Percentiles rank a stretch among this genome's conserved stretches.
phyloP scores from a whole-genome alignment of 2,888 invertebrate species.

The Siphlonurus alternatus region DNA sequence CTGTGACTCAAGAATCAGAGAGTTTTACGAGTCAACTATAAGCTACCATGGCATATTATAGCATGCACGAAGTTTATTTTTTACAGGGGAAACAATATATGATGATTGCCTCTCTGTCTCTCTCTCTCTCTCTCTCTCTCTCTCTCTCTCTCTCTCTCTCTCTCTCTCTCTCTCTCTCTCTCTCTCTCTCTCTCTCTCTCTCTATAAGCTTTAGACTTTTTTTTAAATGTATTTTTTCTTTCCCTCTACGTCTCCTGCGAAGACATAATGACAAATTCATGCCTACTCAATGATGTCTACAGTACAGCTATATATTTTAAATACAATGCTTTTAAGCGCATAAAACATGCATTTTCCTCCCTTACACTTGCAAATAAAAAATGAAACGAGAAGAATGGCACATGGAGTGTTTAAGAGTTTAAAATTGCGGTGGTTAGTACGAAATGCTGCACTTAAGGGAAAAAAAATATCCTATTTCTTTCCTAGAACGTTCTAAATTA shows the following conservation, averaged over 20 bases:
- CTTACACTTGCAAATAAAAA: not conserved
- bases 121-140: too few species aligned
- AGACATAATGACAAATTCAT: not conserved
- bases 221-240: too few species aligned
- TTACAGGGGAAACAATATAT: too few species aligned
- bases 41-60: too few species aligned
- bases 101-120: too few species aligned
- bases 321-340: not conserved
- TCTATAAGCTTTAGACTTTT: too few species aligned
- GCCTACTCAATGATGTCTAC: not conserved
- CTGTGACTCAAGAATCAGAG: too few species aligned
- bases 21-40: too few species aligned
- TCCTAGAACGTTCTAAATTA: too few species aligned
- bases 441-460: not conserved
- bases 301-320: not conserved
- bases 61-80: too few species aligned
- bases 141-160: conserved; percentile 11
- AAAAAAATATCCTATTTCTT: not conserved
- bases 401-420: not conserved
- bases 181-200: too few species aligned
- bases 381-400: not conserved
- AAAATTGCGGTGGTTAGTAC: not conserved
- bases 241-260: conserved; percentile 9
- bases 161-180: conserved; percentile 11
- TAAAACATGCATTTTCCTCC: not conserved